Evolutionary conservation across 2,113 vertebrate species (phyloP).

Genomic region (Danionella cerebrum): DNA sequence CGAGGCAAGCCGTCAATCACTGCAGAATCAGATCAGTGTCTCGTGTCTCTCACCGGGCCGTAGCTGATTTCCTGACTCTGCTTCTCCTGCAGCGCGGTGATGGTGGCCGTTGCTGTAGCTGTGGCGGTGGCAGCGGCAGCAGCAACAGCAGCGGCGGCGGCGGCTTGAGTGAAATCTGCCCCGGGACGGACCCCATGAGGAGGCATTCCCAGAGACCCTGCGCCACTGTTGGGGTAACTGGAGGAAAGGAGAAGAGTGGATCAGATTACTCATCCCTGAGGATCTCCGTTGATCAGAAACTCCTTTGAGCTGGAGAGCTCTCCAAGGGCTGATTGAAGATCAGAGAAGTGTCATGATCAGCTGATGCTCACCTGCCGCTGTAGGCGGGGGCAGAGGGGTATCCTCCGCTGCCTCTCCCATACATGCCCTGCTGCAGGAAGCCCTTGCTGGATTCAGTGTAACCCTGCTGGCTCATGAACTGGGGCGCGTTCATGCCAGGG

Average conservation of each 20-base stretch:
- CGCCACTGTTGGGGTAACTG: slow-evolving; percentile 74
- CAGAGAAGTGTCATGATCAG: too few relatives aligned
- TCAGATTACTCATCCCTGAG: too few relatives aligned
- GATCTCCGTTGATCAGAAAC: too few relatives aligned
- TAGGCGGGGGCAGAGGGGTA: slow-evolving; percentile 67
- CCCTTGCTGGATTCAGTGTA: slow-evolving; percentile 77
- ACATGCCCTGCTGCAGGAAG: slow-evolving; percentile 78
- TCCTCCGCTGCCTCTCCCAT: slow-evolving; percentile 69
- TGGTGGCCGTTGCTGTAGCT: slow-evolving; percentile 85
- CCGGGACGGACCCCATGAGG: slow-evolving; percentile 71
- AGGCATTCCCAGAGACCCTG: slow-evolving; percentile 69
- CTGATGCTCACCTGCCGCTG: slow-evolving; percentile 73
- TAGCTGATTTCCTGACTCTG: slow-evolving; percentile 93
- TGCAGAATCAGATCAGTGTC: too few relatives aligned
- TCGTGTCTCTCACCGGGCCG: slow-evolving; percentile 68
- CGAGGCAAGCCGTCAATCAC: too few relatives aligned
- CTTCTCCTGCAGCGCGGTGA: slow-evolving; percentile 90
- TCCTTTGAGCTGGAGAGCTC: too few relatives aligned
- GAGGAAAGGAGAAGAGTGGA: not conserved
- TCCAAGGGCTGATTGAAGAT: too few relatives aligned
- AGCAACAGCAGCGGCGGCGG: slow-evolving; percentile 79
- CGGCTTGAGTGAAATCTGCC: slow-evolving; percentile 85
- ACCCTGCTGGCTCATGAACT: slow-evolving; percentile 82
- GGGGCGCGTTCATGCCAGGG: slow-evolving; percentile 75
- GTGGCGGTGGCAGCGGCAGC: slow-evolving; percentile 88